Evolutionary conservation across 2,797 vertebrate genomes (phyloP), one percentile per base, ranked within the genome.

Genomic region (Odontamblyopus rebecca): DNA sequence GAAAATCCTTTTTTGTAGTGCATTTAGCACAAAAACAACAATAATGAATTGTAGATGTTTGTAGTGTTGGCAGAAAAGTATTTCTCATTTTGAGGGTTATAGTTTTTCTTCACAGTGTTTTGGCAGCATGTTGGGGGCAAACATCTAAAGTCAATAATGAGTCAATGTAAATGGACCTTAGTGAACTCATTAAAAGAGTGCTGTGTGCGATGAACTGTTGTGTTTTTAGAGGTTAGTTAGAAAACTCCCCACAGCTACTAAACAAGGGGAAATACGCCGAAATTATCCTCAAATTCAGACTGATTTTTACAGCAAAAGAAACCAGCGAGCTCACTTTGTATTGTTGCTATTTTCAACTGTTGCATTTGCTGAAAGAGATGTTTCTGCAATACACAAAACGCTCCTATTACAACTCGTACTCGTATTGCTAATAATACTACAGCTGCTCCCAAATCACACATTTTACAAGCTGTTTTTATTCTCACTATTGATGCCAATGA

Each of bases 91-190:
- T 57, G 11, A 13, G 12, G 26, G 54, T 57, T 26, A 23, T 27
- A 60, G 27, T 60, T 15, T 61, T 30, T 29, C 29, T n/a, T 38
- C 61, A 62, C 16, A 81, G 85, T 83, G 87, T 75, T 86, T 80
- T 83, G 81, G 87, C 70, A 82, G 76, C 72, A 76, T 88, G 88
- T 81, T 90, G 82, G 82, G 72, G 67, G 85, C 85, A 88, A 79
- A 80, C 73, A 88, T 86, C 84, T 81, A 77, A 83, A 77, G 89
- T 84, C 84, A 86, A 91, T 85, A 90, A 90, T 90, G 84, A 89
- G 73, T 35, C 65, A 71, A 85, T 90, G 79, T 76, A 82, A 91
- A 89, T 84, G 75, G 62, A 72, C 69, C 62, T 76, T 51, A 53
- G 54, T 59, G 63, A 73, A 66, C 75, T 76, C 71, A 82, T 82